Base-by-base conservation (phyloP, 2,888 invertebrate species). In the Trichopria drosophilae region DNA sequence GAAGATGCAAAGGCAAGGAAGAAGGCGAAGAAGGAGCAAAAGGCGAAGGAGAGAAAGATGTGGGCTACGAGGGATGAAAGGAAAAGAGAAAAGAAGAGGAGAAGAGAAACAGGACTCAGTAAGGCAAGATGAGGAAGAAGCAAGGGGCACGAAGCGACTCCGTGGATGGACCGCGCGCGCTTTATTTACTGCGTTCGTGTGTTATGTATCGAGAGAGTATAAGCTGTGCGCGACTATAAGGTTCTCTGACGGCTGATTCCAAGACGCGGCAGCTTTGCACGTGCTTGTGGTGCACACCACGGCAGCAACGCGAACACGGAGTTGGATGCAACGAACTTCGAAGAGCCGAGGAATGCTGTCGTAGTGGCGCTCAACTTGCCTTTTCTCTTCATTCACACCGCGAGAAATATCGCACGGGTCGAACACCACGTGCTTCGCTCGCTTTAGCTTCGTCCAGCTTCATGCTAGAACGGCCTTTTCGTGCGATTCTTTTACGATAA, bases 311-410 rank as follows among this genome's bases (percentile, higher is more conserved):
- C 60, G 61, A 55, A 57, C 60, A 55, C 58, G 49, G 35, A 53
- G 58, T 59, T 58, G 62, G 63, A 65, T 66, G 63, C 65, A 66
- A 60, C 67, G 64, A 66, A 64, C 66, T 68, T 62, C 40, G 34
- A 68, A 69, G 67, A 62, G 65, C 65, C 63, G 59, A 69, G 74
- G 74, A 75, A 75, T 73, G 73, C 72, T 68, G 73, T 73, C 72
- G 64, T 70, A 74, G 74, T 71, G 74, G 73, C 72, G 72, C 74
- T 74, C 74, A 74, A 74, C 73, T 70, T 67, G 72, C 66, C 69
- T 72, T 66, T 50, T 34, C 55, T 55, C 67, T 71, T 69, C 69
- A 69, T 71, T 72, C 69, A 64, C 70, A 68, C 68, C 66, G 66
- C 48, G 39, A 4, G 15, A n/a, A n/a, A n/a, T n/a, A n/a, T n/a